These are phyloP conservation scores for Progne subis DNA, from an alignment of 2,113 vertebrate genomes.

Conservation along the genomic window DNA sequence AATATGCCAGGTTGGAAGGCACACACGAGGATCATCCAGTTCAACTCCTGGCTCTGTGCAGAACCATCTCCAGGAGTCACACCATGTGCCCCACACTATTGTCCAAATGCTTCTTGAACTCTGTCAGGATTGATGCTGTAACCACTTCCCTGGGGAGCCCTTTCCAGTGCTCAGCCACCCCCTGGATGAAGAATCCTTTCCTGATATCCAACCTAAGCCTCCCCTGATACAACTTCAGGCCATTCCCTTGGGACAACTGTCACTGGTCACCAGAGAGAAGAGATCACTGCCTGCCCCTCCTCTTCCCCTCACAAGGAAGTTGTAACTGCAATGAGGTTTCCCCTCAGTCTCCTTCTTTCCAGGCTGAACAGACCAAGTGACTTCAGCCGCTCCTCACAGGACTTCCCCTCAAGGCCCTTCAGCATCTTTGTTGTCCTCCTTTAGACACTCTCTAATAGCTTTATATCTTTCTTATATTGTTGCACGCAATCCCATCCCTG, in stretches of 20 bases:
- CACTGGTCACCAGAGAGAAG: not conserved
- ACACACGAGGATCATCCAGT: not conserved
- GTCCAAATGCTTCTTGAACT: not conserved
- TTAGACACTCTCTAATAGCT: not conserved
- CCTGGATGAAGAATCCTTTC: not conserved
- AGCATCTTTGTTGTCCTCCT: not conserved
- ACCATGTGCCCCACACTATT: too few relatives aligned
- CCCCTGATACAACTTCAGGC: not conserved
- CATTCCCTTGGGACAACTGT: not conserved
- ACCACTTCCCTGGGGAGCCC: not conserved
- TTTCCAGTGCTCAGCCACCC: accelerated
- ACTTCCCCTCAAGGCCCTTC: not conserved
- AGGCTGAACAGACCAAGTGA: not conserved
- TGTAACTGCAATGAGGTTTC: not conserved
- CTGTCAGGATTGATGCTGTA: not conserved
- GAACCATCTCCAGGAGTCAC: not conserved
- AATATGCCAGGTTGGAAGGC: not conserved
- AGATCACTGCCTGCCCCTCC: not conserved
- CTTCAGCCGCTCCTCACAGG: accelerated
- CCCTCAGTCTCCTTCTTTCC: not conserved
- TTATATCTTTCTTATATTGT: too few relatives aligned
- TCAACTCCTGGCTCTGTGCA: not conserved
- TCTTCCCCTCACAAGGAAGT: accelerated
- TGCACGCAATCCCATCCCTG: not conserved
- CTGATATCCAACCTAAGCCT: not conserved